Evolutionary conservation across 2,113 vertebrate genomes (phyloP), one percentile per base, ranked within the genome.

Genomic region (Cichladusa arquata): DNA sequence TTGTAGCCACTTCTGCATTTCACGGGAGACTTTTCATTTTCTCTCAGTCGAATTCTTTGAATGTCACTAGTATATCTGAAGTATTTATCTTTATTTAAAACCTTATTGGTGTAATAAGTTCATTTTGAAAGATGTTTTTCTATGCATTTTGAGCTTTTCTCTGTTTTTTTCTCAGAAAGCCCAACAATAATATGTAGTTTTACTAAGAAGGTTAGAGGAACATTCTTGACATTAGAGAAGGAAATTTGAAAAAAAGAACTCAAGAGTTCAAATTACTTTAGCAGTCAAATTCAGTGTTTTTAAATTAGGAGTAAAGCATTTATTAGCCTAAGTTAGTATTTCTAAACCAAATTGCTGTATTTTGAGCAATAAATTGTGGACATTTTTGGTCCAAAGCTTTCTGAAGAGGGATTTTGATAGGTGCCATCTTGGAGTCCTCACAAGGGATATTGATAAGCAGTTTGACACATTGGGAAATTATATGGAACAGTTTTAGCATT

Each of bases 161-260:
- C 5, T 24, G 13, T 5, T 81, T 81, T 56, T 67, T 58, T 40
- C 11, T 20, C 47, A 56, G 34, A 31, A 66, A 31, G 2, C 12
- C 34, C 5, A 31, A n/a, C 31, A 69, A 14, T 61, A 70, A 31
- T 19, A 12, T 0, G 0, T 44, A 74, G 36, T 38, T 58, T 9
- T 56, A 34, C 25, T 65, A 13, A 81, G 42, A 86, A 34, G 19
- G 20, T 13, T 78, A 19, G 12, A 38, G 77, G 61, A 81, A 86
- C 24, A 58, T 76, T 25, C 24, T 71, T 71, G 48, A 47, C 22
- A 16, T 25, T 76, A 48, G n/a, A 78, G 56, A 56, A 77, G 3
- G 38, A 85, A 57, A 72, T 40, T 45, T 87, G 22, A 40, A 87
- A 69, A 44, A 60, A 47, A 38, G 31, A 48, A 22, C 61, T 84